Conservation (phyloP, 1,140 invertebrate genomes). For the Microplitis demolitor region DNA sequence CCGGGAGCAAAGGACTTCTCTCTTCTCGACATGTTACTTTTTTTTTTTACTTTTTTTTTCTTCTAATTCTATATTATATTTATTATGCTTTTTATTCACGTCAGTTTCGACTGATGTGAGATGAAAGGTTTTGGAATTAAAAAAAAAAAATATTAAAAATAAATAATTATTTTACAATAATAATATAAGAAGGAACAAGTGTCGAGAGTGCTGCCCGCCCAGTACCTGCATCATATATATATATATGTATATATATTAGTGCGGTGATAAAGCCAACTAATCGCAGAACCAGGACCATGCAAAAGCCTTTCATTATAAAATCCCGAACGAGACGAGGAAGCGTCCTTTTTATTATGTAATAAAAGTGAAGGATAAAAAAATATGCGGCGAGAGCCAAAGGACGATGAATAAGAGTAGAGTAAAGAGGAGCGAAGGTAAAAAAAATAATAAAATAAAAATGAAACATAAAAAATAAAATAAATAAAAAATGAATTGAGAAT, state of each 20-base stretch:
- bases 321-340: background rate
- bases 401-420: conserved; percentile 18
- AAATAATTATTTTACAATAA: no score
- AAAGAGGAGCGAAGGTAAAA: background rate
- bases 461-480: conserved; percentile 18
- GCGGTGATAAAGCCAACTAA: conserved; percentile 19
- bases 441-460: background rate
- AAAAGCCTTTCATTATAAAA: conserved; percentile 11
- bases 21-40: background rate
- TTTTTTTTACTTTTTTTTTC: background rate
- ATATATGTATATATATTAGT: background rate
- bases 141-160: no score
- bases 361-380: conserved; percentile 20
- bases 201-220: background rate
- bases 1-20: no score
- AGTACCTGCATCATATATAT: background rate
- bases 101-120: no score
- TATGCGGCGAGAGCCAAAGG: conserved; percentile 12
- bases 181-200: background rate
- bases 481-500: conserved; percentile 35
- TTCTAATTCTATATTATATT: background rate
- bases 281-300: background rate
- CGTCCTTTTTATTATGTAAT: conserved; percentile 20
- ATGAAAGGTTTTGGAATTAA: no score
- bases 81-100: background rate